These are phyloP conservation scores for Drosophila histrio DNA, from an alignment of 2,888 invertebrate species.

Conservation along the genomic window DNA sequence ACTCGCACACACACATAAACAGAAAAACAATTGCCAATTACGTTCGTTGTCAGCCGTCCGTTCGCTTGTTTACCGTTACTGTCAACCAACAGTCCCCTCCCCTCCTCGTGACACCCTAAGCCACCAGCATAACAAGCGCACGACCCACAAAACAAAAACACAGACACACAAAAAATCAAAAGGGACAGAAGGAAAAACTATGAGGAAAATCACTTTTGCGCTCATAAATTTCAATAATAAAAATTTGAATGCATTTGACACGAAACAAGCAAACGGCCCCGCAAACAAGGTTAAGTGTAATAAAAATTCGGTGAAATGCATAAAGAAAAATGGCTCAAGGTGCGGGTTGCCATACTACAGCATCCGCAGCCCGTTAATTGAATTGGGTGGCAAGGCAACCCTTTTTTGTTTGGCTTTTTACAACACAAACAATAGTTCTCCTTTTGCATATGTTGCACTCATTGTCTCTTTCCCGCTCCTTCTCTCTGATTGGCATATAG, in stretches of 20 bases:
- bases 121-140: conserved; percentile 56
- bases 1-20: conserved; percentile 27
- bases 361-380: conserved; percentile 56
- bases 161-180: conserved; percentile 22
- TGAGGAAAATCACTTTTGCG: conserved; percentile 79
- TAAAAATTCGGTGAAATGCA: conserved; percentile 69
- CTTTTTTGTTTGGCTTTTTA: conserved; percentile 39
- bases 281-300: conserved; percentile 73
- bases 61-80: conserved; percentile 48
- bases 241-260: conserved; percentile 78
- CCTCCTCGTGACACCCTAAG: conserved; percentile 29
- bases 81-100: conserved; percentile 15
- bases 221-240: conserved; percentile 80
- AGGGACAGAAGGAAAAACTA: conserved; percentile 56
- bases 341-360: conserved; percentile 53
- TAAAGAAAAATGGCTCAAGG: conserved; percentile 66
- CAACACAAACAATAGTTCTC: conserved; percentile 28
- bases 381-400: conserved; percentile 63
- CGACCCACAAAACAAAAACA: conserved; percentile 29
- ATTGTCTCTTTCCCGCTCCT: background rate
- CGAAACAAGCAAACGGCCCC: conserved; percentile 55
- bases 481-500: background rate
- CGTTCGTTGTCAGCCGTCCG: conserved; percentile 41
- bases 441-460: conserved; percentile 65
- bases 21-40: conserved; percentile 79